Percentiles rank a stretch among this genome's conserved stretches.
These are phyloP conservation scores for Sebastes aleutianus DNA, from an alignment of 2,797 vertebrate species.

Conservation along the genomic window DNA sequence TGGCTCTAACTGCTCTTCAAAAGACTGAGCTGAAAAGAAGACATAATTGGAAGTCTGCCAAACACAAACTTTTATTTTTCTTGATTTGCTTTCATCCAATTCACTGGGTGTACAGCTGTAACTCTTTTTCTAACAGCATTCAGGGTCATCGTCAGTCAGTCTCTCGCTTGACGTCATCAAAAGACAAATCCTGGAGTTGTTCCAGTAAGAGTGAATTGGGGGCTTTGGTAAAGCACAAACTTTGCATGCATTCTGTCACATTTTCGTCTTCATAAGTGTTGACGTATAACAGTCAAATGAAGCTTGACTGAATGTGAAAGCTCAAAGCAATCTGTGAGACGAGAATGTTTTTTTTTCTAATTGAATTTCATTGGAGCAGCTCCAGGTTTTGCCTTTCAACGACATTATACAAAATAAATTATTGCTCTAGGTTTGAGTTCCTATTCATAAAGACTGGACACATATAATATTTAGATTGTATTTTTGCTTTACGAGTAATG, in stretches of 20 bases:
- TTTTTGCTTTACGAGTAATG: constrained; percentile 17
- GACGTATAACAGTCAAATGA: constrained; percentile 21
- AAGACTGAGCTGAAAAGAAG: background rate
- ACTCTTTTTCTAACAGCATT: background rate
- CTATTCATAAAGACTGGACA: constrained; percentile 10
- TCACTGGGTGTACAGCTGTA: background rate
- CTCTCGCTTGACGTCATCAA: background rate
- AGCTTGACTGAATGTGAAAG: constrained; percentile 1
- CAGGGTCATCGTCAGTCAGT: background rate
- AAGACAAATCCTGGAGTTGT: background rate
- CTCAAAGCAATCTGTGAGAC: constrained; percentile 5
- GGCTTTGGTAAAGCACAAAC: constrained; percentile 15
- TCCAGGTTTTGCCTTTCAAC: constrained; percentile 20
- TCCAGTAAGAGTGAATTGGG: constrained; percentile 12
- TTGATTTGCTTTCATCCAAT: background rate
- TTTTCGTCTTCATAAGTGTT: constrained; percentile 21
- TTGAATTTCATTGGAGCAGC: constrained; percentile 8
- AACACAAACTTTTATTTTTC: background rate
- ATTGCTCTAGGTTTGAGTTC: background rate
- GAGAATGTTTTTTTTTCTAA: background rate
- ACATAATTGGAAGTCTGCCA: background rate
- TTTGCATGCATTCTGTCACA: background rate
- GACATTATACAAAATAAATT: constrained; percentile 16
- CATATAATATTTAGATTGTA: constrained; percentile 6
- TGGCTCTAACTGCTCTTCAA: background rate